Conservation (phyloP, 2,113 vertebrate genomes). For the Junco hyemalis region DNA sequence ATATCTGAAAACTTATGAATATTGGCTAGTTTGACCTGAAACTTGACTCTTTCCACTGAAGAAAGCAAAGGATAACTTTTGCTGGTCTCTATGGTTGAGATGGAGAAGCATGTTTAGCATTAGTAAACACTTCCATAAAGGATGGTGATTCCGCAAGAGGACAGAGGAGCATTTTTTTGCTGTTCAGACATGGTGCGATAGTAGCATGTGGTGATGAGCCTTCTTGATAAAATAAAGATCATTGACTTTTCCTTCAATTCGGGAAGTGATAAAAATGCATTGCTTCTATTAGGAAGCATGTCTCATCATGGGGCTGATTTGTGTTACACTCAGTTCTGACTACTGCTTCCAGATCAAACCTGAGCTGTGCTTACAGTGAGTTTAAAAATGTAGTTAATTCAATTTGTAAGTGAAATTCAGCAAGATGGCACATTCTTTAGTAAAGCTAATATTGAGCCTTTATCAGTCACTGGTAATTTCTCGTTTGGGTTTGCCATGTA, state of each 20-base stretch:
- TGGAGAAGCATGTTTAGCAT: not conserved
- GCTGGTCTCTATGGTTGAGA: not conserved
- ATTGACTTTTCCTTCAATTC: not conserved
- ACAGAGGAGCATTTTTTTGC: not conserved
- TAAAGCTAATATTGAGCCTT: not conserved
- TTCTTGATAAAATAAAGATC: not conserved
- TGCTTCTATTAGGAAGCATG: not conserved
- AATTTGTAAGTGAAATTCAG: not conserved
- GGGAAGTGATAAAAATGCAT: not conserved
- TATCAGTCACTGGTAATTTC: not conserved
- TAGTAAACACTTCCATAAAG: not conserved
- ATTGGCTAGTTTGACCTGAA: not conserved
- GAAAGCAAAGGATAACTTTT: not conserved
- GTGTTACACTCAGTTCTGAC: not conserved
- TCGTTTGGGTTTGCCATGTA: not conserved
- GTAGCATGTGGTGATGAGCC: not conserved
- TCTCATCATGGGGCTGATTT: not conserved
- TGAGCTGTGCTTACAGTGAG: not conserved
- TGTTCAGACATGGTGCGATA: not conserved
- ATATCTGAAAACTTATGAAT: not conserved
- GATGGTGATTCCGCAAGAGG: not conserved
- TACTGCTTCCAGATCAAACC: not conserved
- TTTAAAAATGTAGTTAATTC: not conserved
- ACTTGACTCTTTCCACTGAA: not conserved
- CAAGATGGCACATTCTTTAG: accelerated